Conservation (phyloP, 2,797 vertebrate genomes). For the Huso huso region DNA sequence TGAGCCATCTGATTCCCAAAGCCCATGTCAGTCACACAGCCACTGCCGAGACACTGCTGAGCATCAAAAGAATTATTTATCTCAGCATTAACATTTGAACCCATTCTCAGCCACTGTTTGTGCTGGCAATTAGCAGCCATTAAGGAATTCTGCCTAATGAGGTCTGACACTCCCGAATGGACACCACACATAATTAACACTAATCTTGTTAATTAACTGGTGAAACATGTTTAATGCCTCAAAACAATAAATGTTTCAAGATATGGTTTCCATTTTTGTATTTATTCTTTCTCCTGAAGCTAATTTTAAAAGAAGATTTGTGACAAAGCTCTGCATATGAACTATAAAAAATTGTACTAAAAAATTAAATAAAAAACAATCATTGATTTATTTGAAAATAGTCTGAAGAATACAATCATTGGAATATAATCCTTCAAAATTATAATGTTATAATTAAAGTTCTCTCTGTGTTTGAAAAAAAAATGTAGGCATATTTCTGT, state of each 20-base stretch:
- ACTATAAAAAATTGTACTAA: background rate
- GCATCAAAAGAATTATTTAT: constrained; percentile 54
- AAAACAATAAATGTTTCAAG: constrained; percentile 48
- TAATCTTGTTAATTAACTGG: constrained; percentile 55
- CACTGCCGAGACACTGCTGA: constrained; percentile 28
- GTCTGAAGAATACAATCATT: too few species aligned
- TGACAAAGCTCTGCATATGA: constrained; percentile 16
- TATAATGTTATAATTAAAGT: too few species aligned
- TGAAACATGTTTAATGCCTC: constrained; percentile 46
- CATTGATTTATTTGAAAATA: too few species aligned
- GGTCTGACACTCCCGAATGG: constrained; percentile 53
- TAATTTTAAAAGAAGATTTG: constrained; percentile 9
- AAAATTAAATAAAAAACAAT: too few species aligned
- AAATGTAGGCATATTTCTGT: too few species aligned
- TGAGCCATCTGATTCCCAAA: constrained; percentile 7
- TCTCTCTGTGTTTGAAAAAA: too few species aligned
- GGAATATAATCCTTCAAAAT: too few species aligned
- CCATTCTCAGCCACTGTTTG: constrained; percentile 35
- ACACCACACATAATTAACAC: constrained; percentile 61
- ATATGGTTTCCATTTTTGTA: constrained; percentile 3
- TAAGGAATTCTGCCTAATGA: constrained; percentile 53
- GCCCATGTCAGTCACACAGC: constrained; percentile 22
- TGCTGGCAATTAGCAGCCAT: constrained; percentile 52
- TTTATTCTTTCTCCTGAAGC: constrained; percentile 39
- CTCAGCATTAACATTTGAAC: constrained; percentile 48